Percentiles rank a stretch among this genome's conserved stretches.
Evolutionary conservation across 2,888 invertebrate species (phyloP).

Genomic region (Micoletzkya japonica): DNA sequence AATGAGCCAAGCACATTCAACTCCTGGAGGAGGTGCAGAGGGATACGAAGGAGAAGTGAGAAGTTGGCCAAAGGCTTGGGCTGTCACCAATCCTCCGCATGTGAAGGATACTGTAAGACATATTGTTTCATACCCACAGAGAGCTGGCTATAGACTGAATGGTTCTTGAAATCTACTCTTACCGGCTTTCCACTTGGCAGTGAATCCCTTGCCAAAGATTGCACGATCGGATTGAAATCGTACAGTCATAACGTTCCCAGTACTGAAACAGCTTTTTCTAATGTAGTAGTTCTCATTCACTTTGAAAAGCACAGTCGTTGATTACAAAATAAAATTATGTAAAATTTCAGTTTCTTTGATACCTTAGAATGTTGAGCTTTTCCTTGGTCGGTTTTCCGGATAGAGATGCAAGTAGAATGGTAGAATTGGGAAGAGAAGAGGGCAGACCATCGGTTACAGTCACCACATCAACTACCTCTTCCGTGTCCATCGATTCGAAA

Average conservation of each 20-base stretch:
- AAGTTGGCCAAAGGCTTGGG: slow-evolving; percentile 84
- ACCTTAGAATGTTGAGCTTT: slow-evolving; percentile 56
- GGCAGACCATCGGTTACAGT: slow-evolving; percentile 92
- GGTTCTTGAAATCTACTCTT: not conserved
- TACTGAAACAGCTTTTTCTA: slow-evolving; percentile 37
- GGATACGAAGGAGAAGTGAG: slow-evolving; percentile 90
- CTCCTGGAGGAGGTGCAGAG: slow-evolving; percentile 88
- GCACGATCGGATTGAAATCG: slow-evolving; percentile 93
- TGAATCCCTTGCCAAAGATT: slow-evolving; percentile 87
- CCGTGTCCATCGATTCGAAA: slow-evolving; percentile 97
- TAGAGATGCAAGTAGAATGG: slow-evolving; percentile 43
- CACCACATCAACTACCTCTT: slow-evolving; percentile 92
- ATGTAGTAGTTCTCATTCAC: not conserved
- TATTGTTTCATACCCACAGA: not conserved
- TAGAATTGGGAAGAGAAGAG: slow-evolving; percentile 71
- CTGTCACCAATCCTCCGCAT: slow-evolving; percentile 85
- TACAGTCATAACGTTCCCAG: slow-evolving; percentile 93
- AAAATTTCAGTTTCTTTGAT: not conserved
- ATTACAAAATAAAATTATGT: not conserved
- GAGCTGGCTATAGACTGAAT: not conserved
- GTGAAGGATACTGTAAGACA: slow-evolving; percentile 73
- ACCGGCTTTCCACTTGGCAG: slow-evolving; percentile 62
- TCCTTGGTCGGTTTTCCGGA: slow-evolving; percentile 32
- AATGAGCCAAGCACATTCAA: slow-evolving; percentile 90
- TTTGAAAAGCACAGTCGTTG: not conserved